These are phyloP conservation scores for Balaeniceps rex DNA, from an alignment of 2,113 vertebrate species.

Conservation along the genomic window DNA sequence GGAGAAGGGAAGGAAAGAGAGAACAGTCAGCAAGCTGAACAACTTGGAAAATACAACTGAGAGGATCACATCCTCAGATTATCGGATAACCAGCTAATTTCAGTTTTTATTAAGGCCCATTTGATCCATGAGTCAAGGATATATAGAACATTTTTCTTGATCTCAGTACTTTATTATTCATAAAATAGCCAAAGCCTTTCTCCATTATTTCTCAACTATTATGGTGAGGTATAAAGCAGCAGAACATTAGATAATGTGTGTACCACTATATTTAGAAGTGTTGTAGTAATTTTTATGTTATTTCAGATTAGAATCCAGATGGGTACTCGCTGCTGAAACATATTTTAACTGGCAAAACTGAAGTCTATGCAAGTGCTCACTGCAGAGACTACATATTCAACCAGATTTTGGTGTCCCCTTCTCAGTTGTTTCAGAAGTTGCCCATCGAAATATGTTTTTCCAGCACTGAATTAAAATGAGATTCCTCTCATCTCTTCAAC, in stretches of 20 bases:
- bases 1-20: not conserved
- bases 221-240: not conserved
- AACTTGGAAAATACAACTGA: not conserved
- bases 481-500: not conserved
- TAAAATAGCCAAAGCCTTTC: not conserved
- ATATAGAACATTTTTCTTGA: not conserved
- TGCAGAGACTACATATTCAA: not conserved
- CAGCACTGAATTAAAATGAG: not conserved
- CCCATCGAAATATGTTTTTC: not conserved
- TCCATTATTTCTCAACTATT: not conserved
- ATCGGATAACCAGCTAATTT: not conserved
- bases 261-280: not conserved
- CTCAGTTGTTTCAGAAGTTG: not conserved
- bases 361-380: not conserved
- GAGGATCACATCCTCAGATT: not conserved
- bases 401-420: not conserved
- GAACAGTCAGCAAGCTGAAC: not conserved
- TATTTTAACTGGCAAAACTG: not conserved
- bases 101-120: not conserved
- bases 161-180: not conserved
- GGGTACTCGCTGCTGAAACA: not conserved
- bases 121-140: not conserved
- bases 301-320: not conserved
- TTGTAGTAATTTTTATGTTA: not conserved
- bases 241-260: not conserved